phyloP scores from a whole-genome alignment of 2,888 invertebrate species.

The Chymomyza fuscimana region DNA sequence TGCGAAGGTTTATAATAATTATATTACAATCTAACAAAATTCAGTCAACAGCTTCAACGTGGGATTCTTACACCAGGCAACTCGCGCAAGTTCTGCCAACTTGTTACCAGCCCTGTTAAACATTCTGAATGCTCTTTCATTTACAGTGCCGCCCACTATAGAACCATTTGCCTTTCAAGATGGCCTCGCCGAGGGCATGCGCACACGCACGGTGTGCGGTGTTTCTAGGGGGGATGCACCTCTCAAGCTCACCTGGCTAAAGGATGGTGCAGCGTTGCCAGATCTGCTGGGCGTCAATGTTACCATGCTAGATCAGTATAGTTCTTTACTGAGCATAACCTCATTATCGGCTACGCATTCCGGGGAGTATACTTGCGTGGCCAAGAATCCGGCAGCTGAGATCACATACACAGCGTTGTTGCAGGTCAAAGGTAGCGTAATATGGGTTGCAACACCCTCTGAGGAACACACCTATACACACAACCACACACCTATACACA shows the following conservation, averaged over 20 bases:
- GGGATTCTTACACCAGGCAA: slow-evolving; percentile 9
- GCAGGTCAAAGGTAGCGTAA: slow-evolving; percentile 89
- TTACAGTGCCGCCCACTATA: slow-evolving; percentile 91
- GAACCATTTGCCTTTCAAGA: slow-evolving; percentile 92
- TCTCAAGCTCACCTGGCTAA: slow-evolving; percentile 89
- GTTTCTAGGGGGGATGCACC: slow-evolving; percentile 90
- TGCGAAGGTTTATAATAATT: slow-evolving; percentile 67
- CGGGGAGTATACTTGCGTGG: slow-evolving; percentile 89
- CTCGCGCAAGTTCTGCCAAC: background rate
- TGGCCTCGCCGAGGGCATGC: slow-evolving; percentile 90
- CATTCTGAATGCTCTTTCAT: slow-evolving; percentile 28
- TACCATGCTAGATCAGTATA: slow-evolving; percentile 87
- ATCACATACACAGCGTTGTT: slow-evolving; percentile 89
- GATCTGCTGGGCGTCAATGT: slow-evolving; percentile 85
- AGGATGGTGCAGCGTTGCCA: slow-evolving; percentile 87
- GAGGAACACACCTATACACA: slow-evolving; percentile 13
- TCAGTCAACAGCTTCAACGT: slow-evolving; percentile 11
- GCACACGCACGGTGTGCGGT: slow-evolving; percentile 89
- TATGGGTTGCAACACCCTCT: slow-evolving; percentile 11
- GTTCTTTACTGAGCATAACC: slow-evolving; percentile 88
- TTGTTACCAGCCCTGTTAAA: background rate
- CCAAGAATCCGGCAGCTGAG: slow-evolving; percentile 89
- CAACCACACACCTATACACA: slow-evolving; percentile 22
- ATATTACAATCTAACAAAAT: slow-evolving; percentile 7
- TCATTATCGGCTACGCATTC: slow-evolving; percentile 87